Conservation (phyloP, 2,797 vertebrate genomes). For the Gymnothorax javanicus region DNA sequence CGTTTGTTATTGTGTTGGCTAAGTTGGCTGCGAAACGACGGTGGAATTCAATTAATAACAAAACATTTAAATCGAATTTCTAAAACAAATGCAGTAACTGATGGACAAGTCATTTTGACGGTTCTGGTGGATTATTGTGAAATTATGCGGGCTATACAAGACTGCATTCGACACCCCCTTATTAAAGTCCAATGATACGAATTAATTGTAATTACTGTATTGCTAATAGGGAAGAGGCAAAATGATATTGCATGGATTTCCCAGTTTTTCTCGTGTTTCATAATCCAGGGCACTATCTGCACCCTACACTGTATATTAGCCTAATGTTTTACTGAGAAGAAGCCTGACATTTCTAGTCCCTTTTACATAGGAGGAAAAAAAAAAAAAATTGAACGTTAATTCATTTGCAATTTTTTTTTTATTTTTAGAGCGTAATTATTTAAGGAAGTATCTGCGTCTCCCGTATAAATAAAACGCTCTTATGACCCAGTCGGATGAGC, state of each 20-base stretch:
- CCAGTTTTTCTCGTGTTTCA: not conserved
- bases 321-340: not conserved
- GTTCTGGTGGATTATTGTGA: conserved; percentile 10
- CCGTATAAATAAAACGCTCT: too few species aligned
- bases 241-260: not conserved
- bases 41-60: conserved; percentile 3
- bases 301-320: not conserved
- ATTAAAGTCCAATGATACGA: not conserved
- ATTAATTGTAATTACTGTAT: not conserved
- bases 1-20: not conserved
- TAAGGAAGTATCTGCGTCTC: not conserved
- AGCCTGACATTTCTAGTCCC: not conserved
- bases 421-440: not conserved
- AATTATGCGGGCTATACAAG: not conserved
- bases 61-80: not conserved
- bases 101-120: conserved; percentile 5
- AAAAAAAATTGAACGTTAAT: not conserved
- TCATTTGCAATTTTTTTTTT: not conserved
- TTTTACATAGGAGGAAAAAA: not conserved
- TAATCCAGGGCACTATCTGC: not conserved
- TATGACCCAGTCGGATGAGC: too few species aligned
- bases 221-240: not conserved
- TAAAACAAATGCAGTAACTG: not conserved
- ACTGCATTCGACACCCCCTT: not conserved
- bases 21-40: conserved; percentile 6